Base-by-base conservation (phyloP, 2,888 invertebrate genomes). In the Coremacera marginata region DNA sequence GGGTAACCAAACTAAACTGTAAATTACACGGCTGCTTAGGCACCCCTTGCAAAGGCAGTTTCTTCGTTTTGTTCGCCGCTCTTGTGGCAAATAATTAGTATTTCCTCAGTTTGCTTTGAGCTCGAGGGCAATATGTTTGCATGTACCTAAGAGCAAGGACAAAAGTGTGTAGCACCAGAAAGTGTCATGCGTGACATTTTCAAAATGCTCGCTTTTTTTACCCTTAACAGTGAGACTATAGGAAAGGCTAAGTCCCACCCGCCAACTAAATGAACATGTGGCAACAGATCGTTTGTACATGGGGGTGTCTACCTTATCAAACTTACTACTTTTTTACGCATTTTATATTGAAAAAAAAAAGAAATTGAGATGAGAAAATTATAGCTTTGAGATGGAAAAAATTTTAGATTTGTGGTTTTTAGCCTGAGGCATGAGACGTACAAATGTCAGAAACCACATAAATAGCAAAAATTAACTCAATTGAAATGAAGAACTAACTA, bases 1-100 rank as follows among this genome's bases (percentile, higher is more conserved):
- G 85, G 84, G 80, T 83, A 84, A 84, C 87, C 84, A 84, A 82
- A 83, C 82, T 83, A 87, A 88, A 88, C 86, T 87, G 87, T 85
- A 85, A 87, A 87, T 88, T 88, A 88, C 86, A 88, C 87, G 88
- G 84, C 86, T 87, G 86, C 86, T 88, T 88, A 86, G 84, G 82
- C 88, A 88, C 86, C 87, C 84, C 80, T 82, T 55, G 52, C 22
- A 65, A 57, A 51, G 65, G 60, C 34, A 62, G 7, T 14, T 55
- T 51, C 51, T 8, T 2, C n/a, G 44, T 37, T 60, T 34, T 62
- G 44, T 9, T 70, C 49, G 65, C 37, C 22, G 8, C 34, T 37
- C 67, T 55, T 62, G 68, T 76, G 76, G 76, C 76, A 78, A 76
- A 76, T 82, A 82, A 82, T 82, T 80, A 80, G 78, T 77, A 78